Evolutionary conservation across 2,113 vertebrate genomes (phyloP).

Genomic region (Lepisosteus oculatus): DNA sequence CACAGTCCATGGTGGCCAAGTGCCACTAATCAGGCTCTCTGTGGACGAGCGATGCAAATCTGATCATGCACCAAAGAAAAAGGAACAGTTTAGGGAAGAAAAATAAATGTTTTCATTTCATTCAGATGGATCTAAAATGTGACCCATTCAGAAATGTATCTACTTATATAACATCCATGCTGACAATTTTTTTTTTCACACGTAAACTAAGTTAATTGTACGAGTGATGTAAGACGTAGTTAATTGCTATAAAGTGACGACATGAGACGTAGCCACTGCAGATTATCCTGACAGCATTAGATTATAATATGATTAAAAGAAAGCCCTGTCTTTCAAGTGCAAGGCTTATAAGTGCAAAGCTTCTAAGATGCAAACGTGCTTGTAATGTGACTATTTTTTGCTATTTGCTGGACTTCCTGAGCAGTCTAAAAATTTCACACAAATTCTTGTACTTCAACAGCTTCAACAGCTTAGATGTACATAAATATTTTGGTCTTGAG

Average conservation of each 20-base stretch:
- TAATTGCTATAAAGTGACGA: constrained; percentile 64
- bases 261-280: constrained; percentile 45
- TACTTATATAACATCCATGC: no score
- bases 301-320: constrained; percentile 54
- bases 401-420: constrained; percentile 38
- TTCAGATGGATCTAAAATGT: no score
- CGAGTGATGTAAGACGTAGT: constrained; percentile 57
- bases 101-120: no score
- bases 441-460: neutral
- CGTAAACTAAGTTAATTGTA: constrained; percentile 64
- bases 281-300: constrained; percentile 55
- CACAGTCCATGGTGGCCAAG: no score
- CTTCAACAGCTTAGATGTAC: no score
- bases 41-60: no score
- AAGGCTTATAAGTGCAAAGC: constrained; percentile 51
- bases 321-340: constrained; percentile 44
- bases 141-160: no score
- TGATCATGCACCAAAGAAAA: no score
- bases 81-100: no score
- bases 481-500: no score
- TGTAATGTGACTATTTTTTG: constrained; percentile 52
- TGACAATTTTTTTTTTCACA: constrained; percentile 35
- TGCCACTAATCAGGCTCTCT: no score
- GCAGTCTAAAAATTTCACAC: constrained; percentile 31
- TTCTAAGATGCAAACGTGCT: constrained; percentile 54